Evolutionary conservation across 2,113 vertebrate genomes (phyloP), one percentile per base, ranked within the genome.

Genomic region (Corythaixoides concolor): DNA sequence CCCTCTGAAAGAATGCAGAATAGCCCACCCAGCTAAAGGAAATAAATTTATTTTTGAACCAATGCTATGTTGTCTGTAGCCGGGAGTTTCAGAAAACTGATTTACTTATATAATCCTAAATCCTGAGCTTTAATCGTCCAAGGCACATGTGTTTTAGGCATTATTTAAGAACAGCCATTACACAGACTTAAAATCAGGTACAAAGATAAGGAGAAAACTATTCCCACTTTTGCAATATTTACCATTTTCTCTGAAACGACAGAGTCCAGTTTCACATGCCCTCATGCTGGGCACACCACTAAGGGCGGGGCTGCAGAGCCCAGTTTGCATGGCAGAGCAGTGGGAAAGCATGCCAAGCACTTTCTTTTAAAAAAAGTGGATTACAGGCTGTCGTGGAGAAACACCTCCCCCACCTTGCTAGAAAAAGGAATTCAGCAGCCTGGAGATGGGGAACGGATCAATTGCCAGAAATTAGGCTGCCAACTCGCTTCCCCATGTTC

Each of bases 381-480:
- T 53, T 70, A 22, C 49, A 74, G 50, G 35, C 70, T 91, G 64
- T 92, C 59, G 53, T 2, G 2, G 56, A 64, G 75, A 81, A 35
- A 30, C 53, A 85, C 79, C 68, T 91, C 91, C 93, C 93, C 91
- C 91, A 78, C 55, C 47, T 90, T 75, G 47, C 88, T 88, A 84
- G 88, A 68, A 84, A 78, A 94, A 79, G 67, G 75, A 94, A 94
- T 93, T 94, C 68, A 84, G 87, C 85, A 93, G 78, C 72, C 80
- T 77, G 89, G 72, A 70, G 81, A 90, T 58, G 85, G 58, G 77
- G 77, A 89, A 91, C 1, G 12, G 91, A 93, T 94, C 95, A 95
- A 93, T 86, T 95, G 94, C 94, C 96, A 95, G 95, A 96, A 96
- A 96, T 94, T 93, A 95, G 94, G 39, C 95, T 79, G 92, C 87